Percentiles rank a stretch among this genome's conserved stretches.
Conservation (phyloP, 2,888 invertebrate genomes). For the Baccha elongata region DNA sequence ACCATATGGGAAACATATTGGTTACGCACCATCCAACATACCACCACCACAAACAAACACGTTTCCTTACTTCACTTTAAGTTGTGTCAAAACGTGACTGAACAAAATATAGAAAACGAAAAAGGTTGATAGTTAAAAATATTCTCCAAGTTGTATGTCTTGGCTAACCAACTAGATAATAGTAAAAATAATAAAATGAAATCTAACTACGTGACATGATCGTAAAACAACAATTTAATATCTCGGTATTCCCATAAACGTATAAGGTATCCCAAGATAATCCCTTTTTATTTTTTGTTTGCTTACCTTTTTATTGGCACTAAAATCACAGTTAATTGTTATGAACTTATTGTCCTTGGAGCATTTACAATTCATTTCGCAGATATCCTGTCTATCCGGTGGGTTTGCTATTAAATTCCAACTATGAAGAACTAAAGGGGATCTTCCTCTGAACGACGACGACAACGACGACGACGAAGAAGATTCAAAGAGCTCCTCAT, state of each 20-base stretch:
- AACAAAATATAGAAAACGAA: constrained; percentile 28
- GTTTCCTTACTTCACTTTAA: constrained; percentile 61
- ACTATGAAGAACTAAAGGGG: constrained; percentile 23
- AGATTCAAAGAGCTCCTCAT: constrained; percentile 6
- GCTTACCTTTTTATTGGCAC: constrained; percentile 69
- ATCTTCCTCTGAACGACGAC: neutral
- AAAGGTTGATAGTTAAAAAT: neutral
- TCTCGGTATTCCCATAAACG: constrained; percentile 31
- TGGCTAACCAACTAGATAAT: constrained; percentile 14
- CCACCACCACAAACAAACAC: constrained; percentile 30
- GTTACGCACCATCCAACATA: constrained; percentile 29
- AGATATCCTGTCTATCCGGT: constrained; percentile 57
- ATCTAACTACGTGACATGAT: constrained; percentile 62
- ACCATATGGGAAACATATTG: constrained; percentile 69
- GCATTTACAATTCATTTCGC: constrained; percentile 58
- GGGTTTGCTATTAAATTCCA: constrained; percentile 48
- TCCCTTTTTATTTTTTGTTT: constrained; percentile 8
- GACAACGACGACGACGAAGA: neutral
- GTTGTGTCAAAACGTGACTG: constrained; percentile 65
- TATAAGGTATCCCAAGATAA: neutral
- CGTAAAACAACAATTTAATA: constrained; percentile 34
- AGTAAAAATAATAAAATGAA: constrained; percentile 28
- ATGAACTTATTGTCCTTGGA: constrained; percentile 53
- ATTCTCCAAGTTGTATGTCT: constrained; percentile 20
- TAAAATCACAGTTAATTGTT: constrained; percentile 71